Conservation (phyloP, 35 echinoderm and acorn worm species). For the Lytechinus pictus region DNA sequence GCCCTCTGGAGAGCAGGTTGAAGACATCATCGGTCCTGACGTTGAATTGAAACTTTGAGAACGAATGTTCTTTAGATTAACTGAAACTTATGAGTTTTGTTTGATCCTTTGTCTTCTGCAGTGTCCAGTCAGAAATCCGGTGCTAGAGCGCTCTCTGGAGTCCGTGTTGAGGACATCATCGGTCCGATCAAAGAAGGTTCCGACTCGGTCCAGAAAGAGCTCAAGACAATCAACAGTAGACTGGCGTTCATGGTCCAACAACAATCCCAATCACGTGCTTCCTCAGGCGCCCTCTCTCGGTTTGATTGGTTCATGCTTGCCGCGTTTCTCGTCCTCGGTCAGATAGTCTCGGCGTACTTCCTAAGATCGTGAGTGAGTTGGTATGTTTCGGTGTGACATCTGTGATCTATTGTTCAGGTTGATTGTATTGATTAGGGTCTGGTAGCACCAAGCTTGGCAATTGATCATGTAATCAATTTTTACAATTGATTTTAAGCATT, state of each 20-base stretch:
- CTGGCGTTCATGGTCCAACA: slow-evolving; percentile 74
- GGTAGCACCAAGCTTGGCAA: too few relatives aligned
- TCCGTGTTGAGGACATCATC: slow-evolving; percentile 39
- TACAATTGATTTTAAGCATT: too few relatives aligned
- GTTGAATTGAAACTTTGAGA: too few relatives aligned
- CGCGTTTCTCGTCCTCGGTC: slow-evolving; percentile 69
- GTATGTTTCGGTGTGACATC: background rate
- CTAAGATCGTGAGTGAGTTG: slow-evolving; percentile 62
- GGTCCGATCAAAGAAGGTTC: slow-evolving; percentile 66
- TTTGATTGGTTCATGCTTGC: slow-evolving; percentile 75
- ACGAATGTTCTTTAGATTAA: too few relatives aligned
- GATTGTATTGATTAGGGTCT: background rate
- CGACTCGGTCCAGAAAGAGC: slow-evolving; percentile 70
- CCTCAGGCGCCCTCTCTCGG: slow-evolving; percentile 37
- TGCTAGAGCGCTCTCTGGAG: background rate
- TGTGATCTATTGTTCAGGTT: background rate
- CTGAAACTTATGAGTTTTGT: too few relatives aligned
- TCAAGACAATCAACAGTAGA: slow-evolving; percentile 75
- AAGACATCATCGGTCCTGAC: too few relatives aligned
- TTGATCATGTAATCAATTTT: too few relatives aligned
- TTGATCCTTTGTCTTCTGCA: background rate
- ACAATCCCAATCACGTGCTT: slow-evolving; percentile 29
- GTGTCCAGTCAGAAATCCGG: slow-evolving; percentile 53
- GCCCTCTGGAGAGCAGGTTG: too few relatives aligned
- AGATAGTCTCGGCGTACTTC: slow-evolving; percentile 73